Evolutionary conservation across 2,888 invertebrate species (phyloP), one percentile per base, ranked within the genome.

Genomic region (Mactromeris polynyma): DNA sequence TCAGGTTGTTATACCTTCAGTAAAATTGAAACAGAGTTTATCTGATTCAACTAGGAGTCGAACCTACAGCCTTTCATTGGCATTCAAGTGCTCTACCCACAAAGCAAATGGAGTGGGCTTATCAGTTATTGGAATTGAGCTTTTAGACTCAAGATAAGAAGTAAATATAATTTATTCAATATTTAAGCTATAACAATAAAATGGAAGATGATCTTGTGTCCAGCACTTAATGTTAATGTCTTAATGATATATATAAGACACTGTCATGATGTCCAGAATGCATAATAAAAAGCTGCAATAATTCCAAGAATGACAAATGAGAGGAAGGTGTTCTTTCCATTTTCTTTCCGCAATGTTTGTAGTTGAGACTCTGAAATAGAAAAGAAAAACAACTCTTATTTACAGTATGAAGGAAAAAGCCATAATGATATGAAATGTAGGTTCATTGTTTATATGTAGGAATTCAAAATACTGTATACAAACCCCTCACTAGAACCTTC

Each of bases 301-400:
- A 91, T 36, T 81, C 82, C 91, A 40, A 91, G 80, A 42, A 91
- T 82, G 6, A 85, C 87, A 40, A 91, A 83, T 46, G 91, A 89
- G 58, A 91, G 26, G 69, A 91, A 42, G 2, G 88, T 88, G 38
- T 46, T 91, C 58, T 91, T 91, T 42, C 89, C 89, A 73, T 89
- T 91, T 77, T 89, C 89, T 58, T 87, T 88, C 40, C 91, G 69
- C 14, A 91, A 42, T 38, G 86, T 58, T 7, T 33, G 79, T 51
- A 91, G 46, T 26, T 84, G 85, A n/a, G 85, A 80, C 36, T 83
- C 89, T 91, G 87, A 81, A 91, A 90, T 11, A 80, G 26, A 85
- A 64, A 81, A 87, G 3, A 86, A 81, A 54, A 38, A 58, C 19
- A 80, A 26, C 58, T 9, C n/a, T 26, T 26, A 26, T 17, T 1